Evolutionary conservation across 1,140 invertebrate genomes (phyloP), one percentile per base, ranked within the genome.

Genomic region (Centruroides sculpturatus): DNA sequence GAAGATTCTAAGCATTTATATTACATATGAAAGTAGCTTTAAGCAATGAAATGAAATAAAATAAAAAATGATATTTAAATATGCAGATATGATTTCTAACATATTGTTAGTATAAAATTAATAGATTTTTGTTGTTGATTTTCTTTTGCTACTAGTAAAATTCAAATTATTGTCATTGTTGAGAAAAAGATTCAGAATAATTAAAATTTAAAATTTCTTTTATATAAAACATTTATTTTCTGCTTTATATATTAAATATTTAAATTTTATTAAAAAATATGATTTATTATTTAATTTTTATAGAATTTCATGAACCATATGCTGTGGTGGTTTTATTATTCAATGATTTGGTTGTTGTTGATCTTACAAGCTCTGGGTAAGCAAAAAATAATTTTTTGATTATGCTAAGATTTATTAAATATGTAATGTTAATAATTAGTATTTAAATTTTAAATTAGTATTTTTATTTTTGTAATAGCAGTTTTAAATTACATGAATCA

Each of bases 281-380:
- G 9, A 35, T 56, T 56, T 62, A 12, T 78, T 94, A 23, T 23
- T 23, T 23, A 23, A 23, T 23, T 23, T 23, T 23, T 23, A 23
- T 23, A 23, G 94, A 97, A 75, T 85, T 88, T 73, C 90, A 93
- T 77, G 94, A 98, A 73, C 95, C 96, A 55, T 95, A 95, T 76
- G 93, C 91, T 67, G 89, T 99, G 71, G 89, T 97, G 68, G 95
- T 98, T 67, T 80, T 99, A 62, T 82, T 99, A 66, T 91, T 95
- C 77, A 95, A 94, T 79, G 96, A 99, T 77, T 81, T 99, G 71
- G 92, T 99, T 69, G 87, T 98, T 65, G 92, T 99, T 73, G 96
- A 99, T 78, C 81, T 99, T 67, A 82, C 87, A 71, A 87, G 89
- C 51, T 82, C 85, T 55, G 94, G 94, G 23, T 23, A 23, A 23